Percentiles rank a stretch among this genome's conserved stretches.
Conservation (phyloP, 2,888 invertebrate genomes). For the Ganaspis brasiliensis region DNA sequence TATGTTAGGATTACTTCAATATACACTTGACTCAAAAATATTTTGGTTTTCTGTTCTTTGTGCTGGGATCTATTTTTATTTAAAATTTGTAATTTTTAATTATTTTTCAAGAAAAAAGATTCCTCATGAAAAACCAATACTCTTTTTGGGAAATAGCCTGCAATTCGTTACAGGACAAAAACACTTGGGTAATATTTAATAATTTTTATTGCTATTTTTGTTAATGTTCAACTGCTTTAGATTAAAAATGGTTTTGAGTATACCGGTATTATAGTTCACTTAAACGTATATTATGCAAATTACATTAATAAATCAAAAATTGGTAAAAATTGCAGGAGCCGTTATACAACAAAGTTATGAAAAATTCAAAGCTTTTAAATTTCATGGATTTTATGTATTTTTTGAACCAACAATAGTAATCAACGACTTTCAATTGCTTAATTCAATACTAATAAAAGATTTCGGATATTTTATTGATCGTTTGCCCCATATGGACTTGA, state of each 20-base stretch:
- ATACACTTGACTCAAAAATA: not conserved
- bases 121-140: not conserved
- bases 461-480: constrained; percentile 86
- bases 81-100: not conserved
- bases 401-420: constrained; percentile 84
- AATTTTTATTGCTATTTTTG: too few species aligned
- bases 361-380: constrained; percentile 62
- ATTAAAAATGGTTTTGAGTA: too few species aligned
- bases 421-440: constrained; percentile 84
- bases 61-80: not conserved
- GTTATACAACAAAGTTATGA: constrained; percentile 14
- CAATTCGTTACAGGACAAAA: not conserved
- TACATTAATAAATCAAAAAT: too few species aligned
- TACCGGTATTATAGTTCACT: too few species aligned
- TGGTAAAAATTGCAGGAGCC: not conserved
- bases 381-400: constrained; percentile 85
- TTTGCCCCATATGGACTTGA: constrained; percentile 84
- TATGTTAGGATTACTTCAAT: not conserved
- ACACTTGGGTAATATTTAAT: not conserved
- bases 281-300: too few species aligned
- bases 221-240: too few species aligned
- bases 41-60: not conserved
- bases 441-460: constrained; percentile 83
- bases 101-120: constrained; percentile 6
- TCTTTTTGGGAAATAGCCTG: not conserved